These are phyloP conservation scores for Nestor notabilis DNA, from an alignment of 2,113 vertebrate genomes.

Conservation along the genomic window DNA sequence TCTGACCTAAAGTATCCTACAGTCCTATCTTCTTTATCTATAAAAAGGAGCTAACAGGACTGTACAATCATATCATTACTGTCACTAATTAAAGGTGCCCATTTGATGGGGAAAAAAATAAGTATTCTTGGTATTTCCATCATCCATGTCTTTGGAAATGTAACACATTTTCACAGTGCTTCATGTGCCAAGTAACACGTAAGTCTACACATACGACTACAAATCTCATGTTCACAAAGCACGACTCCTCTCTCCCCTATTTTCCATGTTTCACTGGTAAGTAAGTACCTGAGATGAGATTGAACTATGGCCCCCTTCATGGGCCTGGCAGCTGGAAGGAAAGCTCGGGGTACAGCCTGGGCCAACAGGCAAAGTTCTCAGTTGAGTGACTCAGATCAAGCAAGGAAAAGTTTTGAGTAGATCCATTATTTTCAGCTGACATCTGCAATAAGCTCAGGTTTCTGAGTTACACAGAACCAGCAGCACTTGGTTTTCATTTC, in stretches of 20 bases:
- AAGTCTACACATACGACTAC: rapidly evolving
- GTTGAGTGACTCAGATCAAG: neutral
- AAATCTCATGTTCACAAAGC: neutral
- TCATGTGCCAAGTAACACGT: neutral
- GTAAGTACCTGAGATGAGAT: neutral
- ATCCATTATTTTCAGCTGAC: neutral
- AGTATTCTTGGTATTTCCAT: neutral
- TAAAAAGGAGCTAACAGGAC: neutral
- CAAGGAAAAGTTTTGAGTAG: neutral
- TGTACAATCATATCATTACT: neutral
- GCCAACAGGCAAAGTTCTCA: neutral
- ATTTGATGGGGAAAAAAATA: neutral
- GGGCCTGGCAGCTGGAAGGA: neutral
- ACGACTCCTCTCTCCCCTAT: neutral
- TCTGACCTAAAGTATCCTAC: neutral
- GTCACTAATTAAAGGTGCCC: neutral
- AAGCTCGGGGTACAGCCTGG: neutral
- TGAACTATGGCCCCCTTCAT: neutral
- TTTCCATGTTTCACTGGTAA: neutral
- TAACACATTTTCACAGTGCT: neutral
- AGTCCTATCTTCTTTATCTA: neutral
- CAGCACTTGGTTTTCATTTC: neutral
- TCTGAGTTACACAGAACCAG: neutral
- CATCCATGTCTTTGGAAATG: neutral
- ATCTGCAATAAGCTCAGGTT: neutral